Evolutionary conservation across 2,888 invertebrate genomes (phyloP).

Genomic region (Metacarcinus magister): DNA sequence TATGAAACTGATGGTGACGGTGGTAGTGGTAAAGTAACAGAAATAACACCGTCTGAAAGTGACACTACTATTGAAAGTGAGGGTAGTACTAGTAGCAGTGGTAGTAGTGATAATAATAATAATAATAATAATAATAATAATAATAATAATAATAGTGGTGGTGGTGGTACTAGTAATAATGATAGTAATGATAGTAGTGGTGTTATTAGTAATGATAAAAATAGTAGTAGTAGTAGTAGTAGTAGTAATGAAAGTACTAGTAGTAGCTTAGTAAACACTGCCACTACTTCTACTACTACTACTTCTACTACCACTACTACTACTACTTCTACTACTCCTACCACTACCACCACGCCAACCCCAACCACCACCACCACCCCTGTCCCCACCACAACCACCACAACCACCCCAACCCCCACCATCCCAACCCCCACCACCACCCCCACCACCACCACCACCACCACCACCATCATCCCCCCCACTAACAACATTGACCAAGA

Average conservation of each 20-base stretch:
- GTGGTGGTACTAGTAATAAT: no score
- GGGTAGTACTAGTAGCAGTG: background rate
- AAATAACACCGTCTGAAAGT: background rate
- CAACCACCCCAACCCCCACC: conserved; percentile 19
- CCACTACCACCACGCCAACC: background rate
- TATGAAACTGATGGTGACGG: background rate
- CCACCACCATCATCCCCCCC: background rate
- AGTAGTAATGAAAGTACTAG: background rate
- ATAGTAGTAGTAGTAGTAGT: background rate
- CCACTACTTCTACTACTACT: background rate
- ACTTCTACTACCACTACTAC: background rate
- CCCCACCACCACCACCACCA: background rate
- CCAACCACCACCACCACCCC: background rate
- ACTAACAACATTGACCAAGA: background rate
- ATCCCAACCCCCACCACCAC: conserved; percentile 60
- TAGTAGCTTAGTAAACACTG: background rate
- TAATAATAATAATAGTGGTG: background rate
- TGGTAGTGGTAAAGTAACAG: conserved; percentile 1
- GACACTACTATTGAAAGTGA: background rate
- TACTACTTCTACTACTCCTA: background rate
- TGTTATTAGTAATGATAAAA: background rate
- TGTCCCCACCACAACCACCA: background rate
- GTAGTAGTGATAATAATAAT: background rate
- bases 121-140: no score
- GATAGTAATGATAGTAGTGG: background rate